phyloP scores from a whole-genome alignment of 2,888 invertebrate species.

The Tipula vernalis region DNA sequence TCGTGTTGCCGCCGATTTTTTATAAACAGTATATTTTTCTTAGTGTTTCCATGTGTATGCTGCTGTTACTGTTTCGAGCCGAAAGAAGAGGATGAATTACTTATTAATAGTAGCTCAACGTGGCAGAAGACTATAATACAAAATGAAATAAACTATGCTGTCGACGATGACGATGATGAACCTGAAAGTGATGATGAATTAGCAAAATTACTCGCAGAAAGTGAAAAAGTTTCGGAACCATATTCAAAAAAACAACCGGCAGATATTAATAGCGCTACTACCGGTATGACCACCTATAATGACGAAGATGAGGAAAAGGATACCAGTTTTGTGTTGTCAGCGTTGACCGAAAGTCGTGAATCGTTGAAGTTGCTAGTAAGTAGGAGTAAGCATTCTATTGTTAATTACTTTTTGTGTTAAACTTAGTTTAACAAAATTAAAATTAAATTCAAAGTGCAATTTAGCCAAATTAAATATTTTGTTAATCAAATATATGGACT shows the following conservation, averaged over 20 bases:
- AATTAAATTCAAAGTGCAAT: background rate
- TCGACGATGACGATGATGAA: background rate
- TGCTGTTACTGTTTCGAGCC: conserved; percentile 26
- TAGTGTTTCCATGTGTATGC: conserved; percentile 22
- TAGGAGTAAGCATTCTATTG: conserved; percentile 9
- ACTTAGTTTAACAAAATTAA: background rate
- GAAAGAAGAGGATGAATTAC: conserved; percentile 21
- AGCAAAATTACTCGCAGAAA: background rate
- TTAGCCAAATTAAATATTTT: background rate
- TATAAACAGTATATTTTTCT: conserved; percentile 24
- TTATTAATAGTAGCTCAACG: conserved; percentile 18
- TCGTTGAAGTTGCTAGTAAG: conserved; percentile 20
- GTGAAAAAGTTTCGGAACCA: background rate
- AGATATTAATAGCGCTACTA: background rate
- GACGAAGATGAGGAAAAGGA: conserved; percentile 20
- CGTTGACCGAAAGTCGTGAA: conserved; percentile 21
- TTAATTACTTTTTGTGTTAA: background rate
- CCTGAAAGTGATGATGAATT: background rate
- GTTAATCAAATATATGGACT: no score
- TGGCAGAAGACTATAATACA: conserved; percentile 22
- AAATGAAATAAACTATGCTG: background rate
- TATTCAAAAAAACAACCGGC: background rate
- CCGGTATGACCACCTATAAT: conserved; percentile 13
- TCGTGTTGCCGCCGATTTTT: conserved; percentile 21
- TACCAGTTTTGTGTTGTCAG: conserved; percentile 20